Conservation (phyloP, 1,140 invertebrate genomes). For the Conus betulinus region DNA sequence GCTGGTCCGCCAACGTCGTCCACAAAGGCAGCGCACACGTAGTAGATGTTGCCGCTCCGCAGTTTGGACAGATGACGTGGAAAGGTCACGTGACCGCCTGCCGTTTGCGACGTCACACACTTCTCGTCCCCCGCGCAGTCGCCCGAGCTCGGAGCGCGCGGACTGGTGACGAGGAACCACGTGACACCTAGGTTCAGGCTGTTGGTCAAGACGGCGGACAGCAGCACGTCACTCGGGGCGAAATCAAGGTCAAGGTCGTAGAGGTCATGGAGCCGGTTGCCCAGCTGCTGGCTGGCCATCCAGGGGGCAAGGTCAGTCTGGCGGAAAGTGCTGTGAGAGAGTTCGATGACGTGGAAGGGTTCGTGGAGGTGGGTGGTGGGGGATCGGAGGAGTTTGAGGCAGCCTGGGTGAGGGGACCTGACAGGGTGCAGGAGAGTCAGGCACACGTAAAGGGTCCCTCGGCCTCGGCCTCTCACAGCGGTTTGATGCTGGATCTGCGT, state of each 20-base stretch:
- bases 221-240: background rate
- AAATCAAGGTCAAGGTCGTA: constrained; percentile 45
- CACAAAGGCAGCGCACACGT: background rate
- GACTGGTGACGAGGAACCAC: constrained; percentile 47
- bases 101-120: background rate
- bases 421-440: background rate
- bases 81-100: background rate
- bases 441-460: background rate
- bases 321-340: constrained; percentile 3
- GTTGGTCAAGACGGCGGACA: constrained; percentile 34
- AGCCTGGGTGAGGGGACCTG: background rate
- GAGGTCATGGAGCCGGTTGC: constrained; percentile 28
- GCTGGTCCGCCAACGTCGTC: too few relatives aligned
- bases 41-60: constrained; percentile 5
- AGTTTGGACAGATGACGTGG: background rate
- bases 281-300: constrained; percentile 31
- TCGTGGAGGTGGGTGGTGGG: background rate
- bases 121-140: constrained; percentile 8
- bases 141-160: background rate
- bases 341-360: constrained; percentile 23
- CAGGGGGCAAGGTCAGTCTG: background rate
- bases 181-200: constrained; percentile 9
- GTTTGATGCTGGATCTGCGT: background rate
- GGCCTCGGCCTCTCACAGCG: background rate
- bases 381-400: background rate